A percentile compares a stretch with the other conserved stretches of the same genome.
Conservation (phyloP, 1,140 invertebrate species). For the Nymphalis io region DNA sequence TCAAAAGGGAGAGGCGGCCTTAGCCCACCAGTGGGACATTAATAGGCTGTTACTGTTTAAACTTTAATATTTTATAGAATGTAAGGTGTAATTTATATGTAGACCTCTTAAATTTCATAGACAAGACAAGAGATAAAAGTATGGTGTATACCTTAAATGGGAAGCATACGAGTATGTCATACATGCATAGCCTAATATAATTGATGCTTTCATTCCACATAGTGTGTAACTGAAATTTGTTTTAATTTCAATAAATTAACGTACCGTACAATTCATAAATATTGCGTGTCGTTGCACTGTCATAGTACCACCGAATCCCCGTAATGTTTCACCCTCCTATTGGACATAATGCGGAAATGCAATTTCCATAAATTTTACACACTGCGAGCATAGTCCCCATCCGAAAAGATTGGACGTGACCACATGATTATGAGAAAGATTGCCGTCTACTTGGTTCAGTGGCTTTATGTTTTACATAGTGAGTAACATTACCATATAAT, state of each 20-base stretch:
- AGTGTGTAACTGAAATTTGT: background rate
- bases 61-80: no score
- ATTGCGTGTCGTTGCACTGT: slow-evolving; percentile 17
- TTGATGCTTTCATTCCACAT: no score
- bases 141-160: no score
- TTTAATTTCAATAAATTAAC: background rate
- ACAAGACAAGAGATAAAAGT: no score
- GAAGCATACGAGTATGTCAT: no score
- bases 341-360: slow-evolving; percentile 74
- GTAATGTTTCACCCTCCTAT: slow-evolving; percentile 54
- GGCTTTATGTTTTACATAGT: slow-evolving; percentile 20
- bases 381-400: slow-evolving; percentile 66
- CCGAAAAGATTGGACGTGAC: slow-evolving; percentile 75
- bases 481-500: slow-evolving; percentile 1
- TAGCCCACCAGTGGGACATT: no score
- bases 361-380: slow-evolving; percentile 80
- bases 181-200: no score
- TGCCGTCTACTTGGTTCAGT: slow-evolving; percentile 31
- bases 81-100: no score
- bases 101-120: background rate
- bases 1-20: no score
- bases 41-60: no score
- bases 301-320: slow-evolving; percentile 33
- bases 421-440: slow-evolving; percentile 57
- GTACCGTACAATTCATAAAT: slow-evolving; percentile 1